Conservation (phyloP, 2,888 invertebrate genomes). For the Drosophila siamana region DNA sequence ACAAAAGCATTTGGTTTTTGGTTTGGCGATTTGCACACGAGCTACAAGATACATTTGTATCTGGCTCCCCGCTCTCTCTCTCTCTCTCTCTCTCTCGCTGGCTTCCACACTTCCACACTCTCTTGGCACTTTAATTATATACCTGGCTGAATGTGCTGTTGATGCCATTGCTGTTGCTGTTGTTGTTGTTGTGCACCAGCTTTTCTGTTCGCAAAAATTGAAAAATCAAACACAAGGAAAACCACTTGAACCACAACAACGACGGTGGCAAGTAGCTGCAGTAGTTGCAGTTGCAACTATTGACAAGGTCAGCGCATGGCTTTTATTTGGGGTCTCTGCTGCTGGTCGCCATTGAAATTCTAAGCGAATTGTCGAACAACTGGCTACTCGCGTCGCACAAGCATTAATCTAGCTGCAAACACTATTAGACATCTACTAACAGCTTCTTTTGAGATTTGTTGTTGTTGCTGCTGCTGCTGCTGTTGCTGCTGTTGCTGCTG, state of each 20-base stretch:
- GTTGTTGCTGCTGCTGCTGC: conserved; percentile 16
- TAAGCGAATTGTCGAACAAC: conserved; percentile 47
- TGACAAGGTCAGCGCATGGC: conserved; percentile 73
- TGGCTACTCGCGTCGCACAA: not conserved
- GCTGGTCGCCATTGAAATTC: conserved; percentile 68
- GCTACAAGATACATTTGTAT: conserved; percentile 43
- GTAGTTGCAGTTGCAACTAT: conserved; percentile 33
- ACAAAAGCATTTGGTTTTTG: conserved; percentile 21
- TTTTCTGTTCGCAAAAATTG: conserved; percentile 35
- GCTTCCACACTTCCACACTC: not conserved
- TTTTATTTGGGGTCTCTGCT: conserved; percentile 73
- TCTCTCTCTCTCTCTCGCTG: too few relatives aligned
- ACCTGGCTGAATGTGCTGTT: not conserved
- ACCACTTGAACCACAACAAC: conserved; percentile 74
- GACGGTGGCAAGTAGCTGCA: conserved; percentile 35
- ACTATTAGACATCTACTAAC: not conserved
- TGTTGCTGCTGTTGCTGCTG: conserved; percentile 7
- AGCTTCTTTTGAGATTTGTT: conserved; percentile 54
- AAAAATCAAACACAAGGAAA: conserved; percentile 84
- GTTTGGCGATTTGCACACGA: conserved; percentile 28
- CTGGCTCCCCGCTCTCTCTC: conserved; percentile 7
- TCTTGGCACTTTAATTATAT: conserved; percentile 63
- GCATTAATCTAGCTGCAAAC: conserved; percentile 35
- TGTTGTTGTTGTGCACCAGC: not conserved
- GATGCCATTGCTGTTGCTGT: too few relatives aligned